These are phyloP conservation scores for Papilio protenor DNA, from an alignment of 2,888 invertebrate genomes.

Conservation along the genomic window DNA sequence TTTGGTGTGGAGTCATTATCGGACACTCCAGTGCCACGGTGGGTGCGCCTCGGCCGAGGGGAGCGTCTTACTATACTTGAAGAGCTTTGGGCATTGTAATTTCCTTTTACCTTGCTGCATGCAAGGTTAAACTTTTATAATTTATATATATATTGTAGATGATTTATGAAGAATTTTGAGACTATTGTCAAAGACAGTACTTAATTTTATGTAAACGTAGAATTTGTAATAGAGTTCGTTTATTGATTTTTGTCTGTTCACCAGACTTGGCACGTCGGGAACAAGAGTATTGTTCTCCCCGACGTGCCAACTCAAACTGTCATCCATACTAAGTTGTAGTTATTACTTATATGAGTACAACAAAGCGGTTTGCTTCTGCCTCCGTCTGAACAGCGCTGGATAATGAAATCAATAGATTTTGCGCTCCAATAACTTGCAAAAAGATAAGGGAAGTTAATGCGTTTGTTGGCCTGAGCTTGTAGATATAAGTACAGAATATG, in stretches of 20 bases:
- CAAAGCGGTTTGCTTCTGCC: neutral
- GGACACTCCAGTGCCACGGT: slow-evolving; percentile 13
- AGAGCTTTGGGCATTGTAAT: slow-evolving; percentile 8
- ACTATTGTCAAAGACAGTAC: too few relatives aligned
- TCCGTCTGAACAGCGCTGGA: neutral
- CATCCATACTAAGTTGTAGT: too few relatives aligned
- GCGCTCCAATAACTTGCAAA: slow-evolving; percentile 28
- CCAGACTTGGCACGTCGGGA: too few relatives aligned
- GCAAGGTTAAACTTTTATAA: neutral
- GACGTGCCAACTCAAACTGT: too few relatives aligned
- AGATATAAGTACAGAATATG: neutral
- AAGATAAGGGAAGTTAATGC: slow-evolving; percentile 18
- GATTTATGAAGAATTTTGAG: too few relatives aligned
- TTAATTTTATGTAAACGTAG: too few relatives aligned
- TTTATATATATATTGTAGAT: neutral
- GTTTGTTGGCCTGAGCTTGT: neutral
- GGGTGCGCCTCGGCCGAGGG: slow-evolving; percentile 27
- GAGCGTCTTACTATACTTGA: neutral
- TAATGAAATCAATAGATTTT: slow-evolving; percentile 23
- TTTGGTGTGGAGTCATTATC: slow-evolving; percentile 27
- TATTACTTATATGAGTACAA: neutral
- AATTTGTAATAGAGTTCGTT: too few relatives aligned
- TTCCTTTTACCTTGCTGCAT: neutral
- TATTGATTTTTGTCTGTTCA: too few relatives aligned
- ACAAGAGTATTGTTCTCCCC: too few relatives aligned